phyloP scores from a whole-genome alignment of 2,888 invertebrate genomes.

The Macaria liturata region DNA sequence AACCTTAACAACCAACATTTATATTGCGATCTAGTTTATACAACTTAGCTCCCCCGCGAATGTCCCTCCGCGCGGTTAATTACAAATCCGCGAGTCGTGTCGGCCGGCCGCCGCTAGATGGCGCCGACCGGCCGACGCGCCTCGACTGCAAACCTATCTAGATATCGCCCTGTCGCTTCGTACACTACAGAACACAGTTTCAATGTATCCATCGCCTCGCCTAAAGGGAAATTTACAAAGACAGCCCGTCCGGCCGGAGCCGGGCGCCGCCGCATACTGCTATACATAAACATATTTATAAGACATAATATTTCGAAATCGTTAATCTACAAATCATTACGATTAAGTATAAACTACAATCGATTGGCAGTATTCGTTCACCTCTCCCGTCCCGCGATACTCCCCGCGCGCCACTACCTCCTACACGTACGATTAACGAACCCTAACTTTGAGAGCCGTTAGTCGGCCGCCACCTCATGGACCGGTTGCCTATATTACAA shows the following conservation, averaged over 20 bases:
- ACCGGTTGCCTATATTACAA: conserved; percentile 34
- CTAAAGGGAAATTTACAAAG: conserved; percentile 67
- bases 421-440: conserved; percentile 34
- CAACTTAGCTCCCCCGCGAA: conserved; percentile 67
- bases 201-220: conserved; percentile 69
- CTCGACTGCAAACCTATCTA: conserved; percentile 70
- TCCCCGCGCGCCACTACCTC: conserved; percentile 36
- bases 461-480: conserved; percentile 28
- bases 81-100: conserved; percentile 26
- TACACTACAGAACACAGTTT: conserved; percentile 81
- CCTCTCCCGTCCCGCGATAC: conserved; percentile 65
- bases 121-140: conserved; percentile 34
- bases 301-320: conserved; percentile 77
- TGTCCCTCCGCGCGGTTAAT: conserved; percentile 55
- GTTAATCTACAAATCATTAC: conserved; percentile 77
- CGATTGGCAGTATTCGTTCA: conserved; percentile 80
- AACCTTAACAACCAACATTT: conserved; percentile 69
- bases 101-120: conserved; percentile 37
- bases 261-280: conserved; percentile 55
- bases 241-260: conserved; percentile 38
- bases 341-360: conserved; percentile 76
- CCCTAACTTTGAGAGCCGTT: conserved; percentile 29
- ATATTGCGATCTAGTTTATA: conserved; percentile 77
- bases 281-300: conserved; percentile 74
- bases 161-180: conserved; percentile 72